Conservation (phyloP, 1,140 invertebrate genomes). For the Theocolax elegans region DNA sequence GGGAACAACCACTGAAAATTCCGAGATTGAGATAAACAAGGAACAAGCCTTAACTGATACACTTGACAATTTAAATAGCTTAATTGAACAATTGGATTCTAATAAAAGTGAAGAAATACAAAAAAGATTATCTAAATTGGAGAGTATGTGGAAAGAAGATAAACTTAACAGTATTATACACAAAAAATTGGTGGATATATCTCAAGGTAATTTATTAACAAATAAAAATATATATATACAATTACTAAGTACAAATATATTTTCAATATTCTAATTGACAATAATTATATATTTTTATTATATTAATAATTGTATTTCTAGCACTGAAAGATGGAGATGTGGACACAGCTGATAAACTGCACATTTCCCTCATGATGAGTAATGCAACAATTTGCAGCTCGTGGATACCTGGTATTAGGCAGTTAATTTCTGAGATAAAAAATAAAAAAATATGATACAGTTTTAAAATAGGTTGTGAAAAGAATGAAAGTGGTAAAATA, state of each 20-base stretch:
- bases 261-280: neutral
- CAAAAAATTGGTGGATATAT: conserved; percentile 57
- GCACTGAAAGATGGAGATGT: conserved; percentile 58
- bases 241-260: too few species aligned
- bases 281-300: too few species aligned
- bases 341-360: conserved; percentile 61
- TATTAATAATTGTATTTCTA: conserved; percentile 48
- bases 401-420: conserved; percentile 66
- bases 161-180: conserved; percentile 59
- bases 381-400: conserved; percentile 61
- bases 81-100: conserved; percentile 49
- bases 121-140: conserved; percentile 61
- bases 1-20: neutral
- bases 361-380: conserved; percentile 64
- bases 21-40: conserved; percentile 44
- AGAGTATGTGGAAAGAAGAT: conserved; percentile 61
- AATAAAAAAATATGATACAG: conserved; percentile 37
- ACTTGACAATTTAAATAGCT: conserved; percentile 51
- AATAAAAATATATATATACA: too few species aligned
- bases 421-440: conserved; percentile 60
- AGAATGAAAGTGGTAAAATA: too few species aligned
- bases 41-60: conserved; percentile 50
- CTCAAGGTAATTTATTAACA: too few species aligned
- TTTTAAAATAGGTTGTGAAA: too few species aligned
- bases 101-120: conserved; percentile 56